Conservation (phyloP, 1,140 invertebrate species). For the Bombus turneri region DNA sequence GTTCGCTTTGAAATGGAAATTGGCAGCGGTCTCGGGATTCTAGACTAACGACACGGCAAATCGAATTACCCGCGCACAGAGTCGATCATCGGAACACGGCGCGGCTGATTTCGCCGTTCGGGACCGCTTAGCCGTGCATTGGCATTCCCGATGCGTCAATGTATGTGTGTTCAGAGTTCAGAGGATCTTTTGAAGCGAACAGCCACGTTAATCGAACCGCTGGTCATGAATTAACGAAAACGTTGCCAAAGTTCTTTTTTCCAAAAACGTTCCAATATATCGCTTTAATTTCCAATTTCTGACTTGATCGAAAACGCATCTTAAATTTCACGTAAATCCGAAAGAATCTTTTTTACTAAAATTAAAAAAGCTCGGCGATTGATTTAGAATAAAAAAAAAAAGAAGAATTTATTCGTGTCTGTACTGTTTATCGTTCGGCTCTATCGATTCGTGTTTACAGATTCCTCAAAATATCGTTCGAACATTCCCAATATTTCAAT, state of each 20-base stretch:
- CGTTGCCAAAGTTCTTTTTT: no score
- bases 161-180: not conserved
- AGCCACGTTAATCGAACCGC: not conserved
- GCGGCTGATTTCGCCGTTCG: slow-evolving; percentile 26
- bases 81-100: slow-evolving; percentile 48
- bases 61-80: slow-evolving; percentile 59
- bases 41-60: slow-evolving; percentile 66
- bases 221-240: not conserved
- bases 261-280: no score
- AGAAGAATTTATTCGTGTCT: not conserved
- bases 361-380: no score
- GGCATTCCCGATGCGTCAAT: not conserved
- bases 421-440: not conserved
- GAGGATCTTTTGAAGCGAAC: not conserved
- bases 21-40: slow-evolving; percentile 62
- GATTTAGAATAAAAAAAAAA: no score
- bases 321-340: no score
- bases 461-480: not conserved
- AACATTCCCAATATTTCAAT: not conserved
- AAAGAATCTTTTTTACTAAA: no score
- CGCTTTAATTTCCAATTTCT: no score
- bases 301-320: no score
- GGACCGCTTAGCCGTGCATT: slow-evolving; percentile 11
- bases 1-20: slow-evolving; percentile 69
- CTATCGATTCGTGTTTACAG: not conserved